Conservation (phyloP, 2,113 vertebrate genomes). For the Ptyas mucosa region DNA sequence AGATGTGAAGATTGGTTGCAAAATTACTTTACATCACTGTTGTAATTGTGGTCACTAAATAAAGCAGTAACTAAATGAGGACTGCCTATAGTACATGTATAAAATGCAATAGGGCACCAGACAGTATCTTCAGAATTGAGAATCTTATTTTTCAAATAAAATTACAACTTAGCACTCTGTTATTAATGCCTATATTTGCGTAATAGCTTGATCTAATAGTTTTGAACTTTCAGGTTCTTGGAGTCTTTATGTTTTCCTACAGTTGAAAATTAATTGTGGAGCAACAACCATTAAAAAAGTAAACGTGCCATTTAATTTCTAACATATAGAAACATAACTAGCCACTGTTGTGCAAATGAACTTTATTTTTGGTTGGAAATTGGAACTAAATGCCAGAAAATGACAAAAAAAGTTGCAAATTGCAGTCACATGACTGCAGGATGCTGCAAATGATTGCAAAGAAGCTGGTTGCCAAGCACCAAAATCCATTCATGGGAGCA, state of each 20-base stretch:
- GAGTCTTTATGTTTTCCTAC: neutral
- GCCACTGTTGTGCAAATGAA: neutral
- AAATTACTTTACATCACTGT: neutral
- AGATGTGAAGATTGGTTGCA: neutral
- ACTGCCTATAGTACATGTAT: neutral
- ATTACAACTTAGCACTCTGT: neutral
- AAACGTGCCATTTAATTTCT: neutral
- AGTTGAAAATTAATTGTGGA: neutral
- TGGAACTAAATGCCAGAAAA: too few relatives aligned
- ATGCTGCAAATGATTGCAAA: neutral
- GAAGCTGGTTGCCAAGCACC: neutral
- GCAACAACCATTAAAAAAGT: constrained; percentile 1
- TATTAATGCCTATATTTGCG: neutral
- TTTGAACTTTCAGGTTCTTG: accelerated
- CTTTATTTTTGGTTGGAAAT: too few relatives aligned
- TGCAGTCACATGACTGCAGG: neutral
- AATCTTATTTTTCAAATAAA: neutral
- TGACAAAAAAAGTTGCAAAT: neutral
- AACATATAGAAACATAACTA: neutral
- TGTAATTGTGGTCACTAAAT: neutral
- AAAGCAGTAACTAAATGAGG: neutral
- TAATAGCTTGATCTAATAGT: neutral
- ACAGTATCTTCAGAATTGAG: neutral
- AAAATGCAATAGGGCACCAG: neutral
- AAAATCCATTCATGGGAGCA: neutral